Percentiles rank a stretch among this genome's conserved stretches.
Conservation (phyloP, 2,888 invertebrate genomes). For the Sinotaia quadrata region DNA sequence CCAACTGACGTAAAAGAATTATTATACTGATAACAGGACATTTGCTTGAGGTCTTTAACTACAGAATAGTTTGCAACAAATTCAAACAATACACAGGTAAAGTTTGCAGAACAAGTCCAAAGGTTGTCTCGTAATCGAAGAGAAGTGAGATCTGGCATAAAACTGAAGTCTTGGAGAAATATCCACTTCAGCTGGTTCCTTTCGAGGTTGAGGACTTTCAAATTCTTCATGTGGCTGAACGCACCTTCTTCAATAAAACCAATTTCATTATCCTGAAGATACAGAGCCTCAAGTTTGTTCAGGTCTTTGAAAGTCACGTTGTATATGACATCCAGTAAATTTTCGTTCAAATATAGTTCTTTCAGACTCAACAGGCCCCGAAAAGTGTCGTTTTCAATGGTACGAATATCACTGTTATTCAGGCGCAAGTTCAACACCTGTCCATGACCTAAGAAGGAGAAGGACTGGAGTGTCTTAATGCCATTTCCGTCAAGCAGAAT, state of each 20-base stretch:
- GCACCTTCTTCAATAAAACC: constrained; percentile 38
- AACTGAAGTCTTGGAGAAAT: constrained; percentile 16
- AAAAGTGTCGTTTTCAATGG: constrained; percentile 48
- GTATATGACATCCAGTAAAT: constrained; percentile 40
- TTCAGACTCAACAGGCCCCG: constrained; percentile 47
- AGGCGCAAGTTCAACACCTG: constrained; percentile 36
- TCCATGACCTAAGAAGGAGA: constrained; percentile 36
- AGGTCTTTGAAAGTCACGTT: constrained; percentile 42
- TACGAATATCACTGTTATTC: constrained; percentile 48
- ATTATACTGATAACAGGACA: constrained; percentile 2
- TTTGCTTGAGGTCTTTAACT: constrained; percentile 16
- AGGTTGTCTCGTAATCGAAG: constrained; percentile 34
- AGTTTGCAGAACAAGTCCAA: constrained; percentile 36
- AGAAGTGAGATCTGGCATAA: background rate
- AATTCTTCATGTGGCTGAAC: constrained; percentile 34
- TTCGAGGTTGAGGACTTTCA: constrained; percentile 36
- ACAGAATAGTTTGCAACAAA: constrained; percentile 24
- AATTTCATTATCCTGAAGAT: constrained; percentile 43
- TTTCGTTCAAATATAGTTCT: constrained; percentile 44
- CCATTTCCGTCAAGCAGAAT: constrained; percentile 53
- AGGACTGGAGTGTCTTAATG: constrained; percentile 34
- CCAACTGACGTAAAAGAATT: too few species aligned
- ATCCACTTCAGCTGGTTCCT: constrained; percentile 32
- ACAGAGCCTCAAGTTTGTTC: constrained; percentile 37
- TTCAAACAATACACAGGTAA: constrained; percentile 33